Evolutionary conservation across 2,797 vertebrate species (phyloP).

Genomic region (Characodon lateralis): DNA sequence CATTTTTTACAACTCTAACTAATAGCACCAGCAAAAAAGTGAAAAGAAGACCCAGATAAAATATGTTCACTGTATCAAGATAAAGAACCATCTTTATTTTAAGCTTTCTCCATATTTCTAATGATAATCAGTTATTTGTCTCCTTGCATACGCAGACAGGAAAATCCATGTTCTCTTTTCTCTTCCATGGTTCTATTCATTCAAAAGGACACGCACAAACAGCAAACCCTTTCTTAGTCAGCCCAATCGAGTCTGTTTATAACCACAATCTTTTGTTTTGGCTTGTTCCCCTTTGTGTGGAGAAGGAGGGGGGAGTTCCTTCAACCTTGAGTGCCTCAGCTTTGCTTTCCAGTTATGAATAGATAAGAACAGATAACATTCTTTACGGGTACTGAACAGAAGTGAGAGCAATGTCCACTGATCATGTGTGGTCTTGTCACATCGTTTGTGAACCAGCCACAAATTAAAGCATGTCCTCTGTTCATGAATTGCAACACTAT

Average conservation of each 20-base stretch:
- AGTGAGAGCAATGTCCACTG: slow-evolving; percentile 23
- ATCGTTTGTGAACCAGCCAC: slow-evolving; percentile 36
- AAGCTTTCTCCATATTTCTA: slow-evolving; percentile 1
- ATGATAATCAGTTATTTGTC: slow-evolving; percentile 41
- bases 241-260: slow-evolving; percentile 58
- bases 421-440: slow-evolving; percentile 48
- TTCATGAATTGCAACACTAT: background rate
- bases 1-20: background rate
- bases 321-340: slow-evolving; percentile 68
- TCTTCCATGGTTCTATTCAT: slow-evolving; percentile 48
- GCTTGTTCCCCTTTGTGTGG: slow-evolving; percentile 37
- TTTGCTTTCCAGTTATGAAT: slow-evolving; percentile 62
- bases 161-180: slow-evolving; percentile 44
- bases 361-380: slow-evolving; percentile 69
- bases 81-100: background rate
- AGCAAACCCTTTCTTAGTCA: slow-evolving; percentile 44
- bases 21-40: background rate
- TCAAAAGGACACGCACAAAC: slow-evolving; percentile 27
- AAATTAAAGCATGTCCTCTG: slow-evolving; percentile 12
- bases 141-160: slow-evolving; percentile 30
- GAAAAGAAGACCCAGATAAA: background rate
- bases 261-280: slow-evolving; percentile 64
- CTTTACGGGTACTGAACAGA: slow-evolving; percentile 51
- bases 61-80: background rate
- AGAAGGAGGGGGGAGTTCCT: slow-evolving; percentile 19